phyloP scores from a whole-genome alignment of 2,888 invertebrate species.

The Melipona beecheii region DNA sequence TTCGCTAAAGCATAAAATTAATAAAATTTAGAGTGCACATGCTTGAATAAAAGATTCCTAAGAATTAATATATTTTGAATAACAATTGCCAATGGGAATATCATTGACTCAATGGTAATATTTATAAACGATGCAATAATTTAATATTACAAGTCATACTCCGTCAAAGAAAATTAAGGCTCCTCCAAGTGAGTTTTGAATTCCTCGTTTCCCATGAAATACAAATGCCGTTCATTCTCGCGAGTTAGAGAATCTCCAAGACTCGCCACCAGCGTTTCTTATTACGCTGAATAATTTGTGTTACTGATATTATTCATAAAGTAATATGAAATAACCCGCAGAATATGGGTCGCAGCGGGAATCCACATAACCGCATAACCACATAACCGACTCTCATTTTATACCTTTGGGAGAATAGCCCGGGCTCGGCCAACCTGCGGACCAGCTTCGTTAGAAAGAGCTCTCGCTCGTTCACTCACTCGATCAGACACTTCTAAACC shows the following conservation, averaged over 20 bases:
- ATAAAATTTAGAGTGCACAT: too few species aligned
- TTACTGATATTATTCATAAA: not conserved
- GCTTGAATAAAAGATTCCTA: too few species aligned
- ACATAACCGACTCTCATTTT: not conserved
- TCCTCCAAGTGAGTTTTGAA: not conserved
- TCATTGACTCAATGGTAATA: too few species aligned
- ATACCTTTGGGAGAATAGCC: not conserved
- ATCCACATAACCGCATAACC: not conserved
- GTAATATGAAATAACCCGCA: not conserved
- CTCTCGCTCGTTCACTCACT: not conserved
- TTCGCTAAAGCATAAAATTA: too few species aligned
- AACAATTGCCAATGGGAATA: too few species aligned
- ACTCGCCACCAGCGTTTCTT: not conserved
- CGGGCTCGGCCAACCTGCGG: not conserved
- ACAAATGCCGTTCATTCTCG: not conserved
- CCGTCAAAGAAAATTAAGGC: not conserved
- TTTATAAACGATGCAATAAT: too few species aligned
- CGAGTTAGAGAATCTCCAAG: not conserved
- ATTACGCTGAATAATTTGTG: not conserved
- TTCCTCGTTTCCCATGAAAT: not conserved
- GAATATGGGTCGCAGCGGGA: not conserved
- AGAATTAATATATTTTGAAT: too few species aligned
- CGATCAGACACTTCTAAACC: not conserved
- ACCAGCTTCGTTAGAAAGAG: not conserved
- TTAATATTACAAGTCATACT: too few species aligned